Conservation (phyloP, 1,140 invertebrate species). For the Drosophila orena region DNA sequence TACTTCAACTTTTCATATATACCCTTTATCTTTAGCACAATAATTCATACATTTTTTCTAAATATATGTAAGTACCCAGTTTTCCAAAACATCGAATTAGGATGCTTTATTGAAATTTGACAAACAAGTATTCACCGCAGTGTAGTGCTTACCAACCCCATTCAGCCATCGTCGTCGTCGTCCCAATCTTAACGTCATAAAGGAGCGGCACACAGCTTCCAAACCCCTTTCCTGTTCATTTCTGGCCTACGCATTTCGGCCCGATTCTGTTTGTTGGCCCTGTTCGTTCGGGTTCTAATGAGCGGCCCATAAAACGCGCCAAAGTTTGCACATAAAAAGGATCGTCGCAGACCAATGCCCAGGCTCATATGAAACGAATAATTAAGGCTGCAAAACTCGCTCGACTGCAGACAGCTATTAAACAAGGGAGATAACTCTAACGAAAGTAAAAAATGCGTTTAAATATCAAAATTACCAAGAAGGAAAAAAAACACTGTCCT, state of each 20-base stretch:
- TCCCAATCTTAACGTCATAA: conserved; percentile 64
- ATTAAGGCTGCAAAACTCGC: conserved; percentile 34
- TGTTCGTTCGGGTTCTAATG: conserved; percentile 64
- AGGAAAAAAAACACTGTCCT: not conserved
- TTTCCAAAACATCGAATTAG: too few relatives aligned
- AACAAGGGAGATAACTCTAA: conserved; percentile 1
- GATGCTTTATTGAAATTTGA: not conserved
- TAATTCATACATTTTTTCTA: too few relatives aligned
- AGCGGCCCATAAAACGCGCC: conserved; percentile 74
- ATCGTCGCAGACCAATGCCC: conserved; percentile 25
- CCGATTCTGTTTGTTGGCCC: conserved; percentile 30
- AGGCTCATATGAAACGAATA: conserved; percentile 36
- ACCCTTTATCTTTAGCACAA: too few relatives aligned
- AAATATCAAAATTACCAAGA: conserved; percentile 30
- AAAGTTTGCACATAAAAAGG: conserved; percentile 68
- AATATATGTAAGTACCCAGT: too few relatives aligned
- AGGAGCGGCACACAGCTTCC: conserved; percentile 50
- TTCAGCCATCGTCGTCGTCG: conserved; percentile 29
- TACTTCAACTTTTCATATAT: too few relatives aligned
- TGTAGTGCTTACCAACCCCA: conserved; percentile 25
- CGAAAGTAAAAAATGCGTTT: conserved; percentile 27
- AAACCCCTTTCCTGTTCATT: conserved; percentile 4
- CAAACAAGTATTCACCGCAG: conserved; percentile 1
- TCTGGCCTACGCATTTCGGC: conserved; percentile 15
- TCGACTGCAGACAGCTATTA: conserved; percentile 12